Base-by-base conservation (phyloP, 1,140 invertebrate genomes). In the Charaxes varanes region DNA sequence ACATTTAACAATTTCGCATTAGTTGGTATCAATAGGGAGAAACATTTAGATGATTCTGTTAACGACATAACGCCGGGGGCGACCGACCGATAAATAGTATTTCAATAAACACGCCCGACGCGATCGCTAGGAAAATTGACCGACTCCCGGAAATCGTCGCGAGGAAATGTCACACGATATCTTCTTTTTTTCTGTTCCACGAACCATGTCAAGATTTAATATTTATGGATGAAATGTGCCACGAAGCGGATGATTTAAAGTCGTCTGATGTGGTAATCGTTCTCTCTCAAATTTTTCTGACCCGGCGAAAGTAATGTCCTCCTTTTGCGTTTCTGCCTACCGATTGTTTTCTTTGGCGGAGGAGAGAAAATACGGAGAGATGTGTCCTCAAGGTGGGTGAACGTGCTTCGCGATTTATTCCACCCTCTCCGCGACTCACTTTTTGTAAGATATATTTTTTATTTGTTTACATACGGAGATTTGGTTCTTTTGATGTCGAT, bases 221-320 rank as follows among this genome's bases (percentile, higher is more conserved):
- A 82, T 82, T 82, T 80, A 82, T 80, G 70, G 76, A 71, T 70
- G 71, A 74, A 82, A 78, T 80, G 73, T 82, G 67, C 78, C 62
- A 65, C 73, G 58, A 60, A 64, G 71, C 73, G 64, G 37, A 79
- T 80, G 78, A 82, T 82, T 82, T 79, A 82, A 82, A 80, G 61
- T 72, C n/a, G 70, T 68, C 71, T 71, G 69, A 82, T 74, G 78
- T 77, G 70, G 62, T 78, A 82, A 78, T 74, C 58, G 65, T 71
- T 65, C 44, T 59, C n/a, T 77, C 63, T 69, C 66, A 77, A 73
- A 80, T 78, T 82, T n/a, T 78, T 77, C 73, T 78, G 78, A 78
- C 69, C 78, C 67, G 70, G 48, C 71, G 71, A 74, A 62, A 73
- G 67, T 74, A 77, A 71, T 74, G 72, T 79, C 70, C 70, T 78